A percentile compares a stretch with the other conserved stretches of the same genome.
Evolutionary conservation across 2,888 invertebrate genomes (phyloP).

Genomic region (Axea sp.): DNA sequence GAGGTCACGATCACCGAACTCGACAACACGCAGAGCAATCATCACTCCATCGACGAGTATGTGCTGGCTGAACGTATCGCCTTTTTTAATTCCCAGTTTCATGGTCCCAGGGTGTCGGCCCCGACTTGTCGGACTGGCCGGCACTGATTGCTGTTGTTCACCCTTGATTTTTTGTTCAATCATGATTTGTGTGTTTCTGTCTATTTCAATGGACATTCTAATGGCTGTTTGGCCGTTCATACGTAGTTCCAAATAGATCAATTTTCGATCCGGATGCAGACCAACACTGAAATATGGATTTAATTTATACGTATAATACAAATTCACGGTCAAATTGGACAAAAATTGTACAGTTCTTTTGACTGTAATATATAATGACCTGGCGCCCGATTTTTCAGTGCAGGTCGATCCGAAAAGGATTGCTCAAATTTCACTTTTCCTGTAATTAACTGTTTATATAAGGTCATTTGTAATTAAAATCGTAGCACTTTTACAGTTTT

Average conservation of each 20-base stretch:
- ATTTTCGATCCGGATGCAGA: not conserved
- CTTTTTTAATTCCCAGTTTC: constrained; percentile 27
- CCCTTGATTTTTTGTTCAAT: too few relatives aligned
- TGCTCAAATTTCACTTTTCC: not conserved
- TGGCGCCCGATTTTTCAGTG: not conserved
- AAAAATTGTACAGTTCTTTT: too few relatives aligned
- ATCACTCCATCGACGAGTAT: constrained; percentile 87
- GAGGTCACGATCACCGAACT: constrained; percentile 92
- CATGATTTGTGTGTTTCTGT: constrained; percentile 6
- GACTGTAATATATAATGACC: not conserved
- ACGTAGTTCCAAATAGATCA: not conserved
- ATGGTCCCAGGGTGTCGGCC: constrained; percentile 42
- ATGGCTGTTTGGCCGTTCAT: not conserved
- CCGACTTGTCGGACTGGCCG: constrained; percentile 22
- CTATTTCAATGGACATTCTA: not conserved
- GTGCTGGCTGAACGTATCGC: constrained; percentile 83
- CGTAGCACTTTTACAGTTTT: too few relatives aligned
- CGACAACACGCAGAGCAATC: constrained; percentile 84
- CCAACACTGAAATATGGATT: constrained; percentile 6
- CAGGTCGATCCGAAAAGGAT: not conserved
- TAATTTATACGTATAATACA: too few relatives aligned
- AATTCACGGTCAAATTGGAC: too few relatives aligned
- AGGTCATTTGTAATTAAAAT: constrained; percentile 2
- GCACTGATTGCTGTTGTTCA: constrained; percentile 1
- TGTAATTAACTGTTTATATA: not conserved